These are phyloP conservation scores for Lasioglossum villosulum DNA, from an alignment of 2,888 invertebrate species.

Conservation along the genomic window DNA sequence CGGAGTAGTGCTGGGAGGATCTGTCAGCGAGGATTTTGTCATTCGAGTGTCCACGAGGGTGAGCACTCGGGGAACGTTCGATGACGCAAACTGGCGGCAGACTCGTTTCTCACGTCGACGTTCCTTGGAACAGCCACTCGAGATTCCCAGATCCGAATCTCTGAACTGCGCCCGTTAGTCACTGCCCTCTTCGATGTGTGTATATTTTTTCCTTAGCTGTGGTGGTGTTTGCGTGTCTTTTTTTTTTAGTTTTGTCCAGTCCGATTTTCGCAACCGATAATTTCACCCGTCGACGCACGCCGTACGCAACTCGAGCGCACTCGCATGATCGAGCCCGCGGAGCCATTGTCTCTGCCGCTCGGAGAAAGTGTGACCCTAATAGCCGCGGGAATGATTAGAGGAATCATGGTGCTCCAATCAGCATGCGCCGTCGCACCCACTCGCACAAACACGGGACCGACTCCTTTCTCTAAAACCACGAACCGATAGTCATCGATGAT, in stretches of 20 bases:
- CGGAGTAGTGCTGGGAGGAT: neutral
- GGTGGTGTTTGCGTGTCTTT: neutral
- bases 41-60: constrained; percentile 6
- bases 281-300: constrained; percentile 64
- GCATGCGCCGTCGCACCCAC: constrained; percentile 72
- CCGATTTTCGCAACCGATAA: constrained; percentile 70
- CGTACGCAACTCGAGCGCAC: constrained; percentile 64
- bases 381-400: constrained; percentile 79
- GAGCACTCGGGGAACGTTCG: constrained; percentile 46
- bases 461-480: constrained; percentile 63
- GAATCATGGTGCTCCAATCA: constrained; percentile 75
- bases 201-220: neutral
- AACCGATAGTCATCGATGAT: neutral
- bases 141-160: constrained; percentile 64
- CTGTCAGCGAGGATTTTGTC: constrained; percentile 4
- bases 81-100: constrained; percentile 34
- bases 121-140: constrained; percentile 48
- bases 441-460: constrained; percentile 49
- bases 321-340: constrained; percentile 65
- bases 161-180: constrained; percentile 60
- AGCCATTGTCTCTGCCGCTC: constrained; percentile 67
- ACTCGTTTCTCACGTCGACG: constrained; percentile 47
- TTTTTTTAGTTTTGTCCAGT: constrained; percentile 28
- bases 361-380: constrained; percentile 82
- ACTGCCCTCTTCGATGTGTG: constrained; percentile 35